Evolutionary conservation across 2,113 vertebrate species (phyloP).

Genomic region (Engystomops pustulosus): DNA sequence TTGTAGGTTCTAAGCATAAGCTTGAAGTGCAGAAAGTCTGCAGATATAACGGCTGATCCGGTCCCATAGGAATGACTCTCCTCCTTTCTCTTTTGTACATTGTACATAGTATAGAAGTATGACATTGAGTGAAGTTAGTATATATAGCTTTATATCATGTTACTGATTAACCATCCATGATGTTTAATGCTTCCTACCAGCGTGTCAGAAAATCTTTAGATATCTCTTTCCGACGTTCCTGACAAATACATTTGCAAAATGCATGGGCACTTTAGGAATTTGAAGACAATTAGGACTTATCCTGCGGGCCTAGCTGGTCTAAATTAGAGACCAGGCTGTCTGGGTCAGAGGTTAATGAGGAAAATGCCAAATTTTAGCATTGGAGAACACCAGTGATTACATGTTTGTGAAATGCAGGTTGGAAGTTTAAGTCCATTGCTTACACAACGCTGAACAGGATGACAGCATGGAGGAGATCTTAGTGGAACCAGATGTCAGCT

Average conservation of each 20-base stretch:
- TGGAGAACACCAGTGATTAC: conserved; percentile 17
- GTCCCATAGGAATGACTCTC: too few species aligned
- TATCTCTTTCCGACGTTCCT: not conserved
- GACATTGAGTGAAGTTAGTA: too few species aligned
- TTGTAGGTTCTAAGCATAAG: too few species aligned
- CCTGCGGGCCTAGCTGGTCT: conserved; percentile 9
- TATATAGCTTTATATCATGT: too few species aligned
- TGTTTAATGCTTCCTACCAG: too few species aligned
- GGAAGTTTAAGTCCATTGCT: conserved; percentile 20
- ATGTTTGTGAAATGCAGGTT: conserved; percentile 41
- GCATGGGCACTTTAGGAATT: not conserved
- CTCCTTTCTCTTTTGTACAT: too few species aligned
- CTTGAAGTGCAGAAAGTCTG: too few species aligned
- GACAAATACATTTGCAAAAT: not conserved
- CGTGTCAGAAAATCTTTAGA: too few species aligned
- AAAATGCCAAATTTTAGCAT: conserved; percentile 25
- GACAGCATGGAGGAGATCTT: conserved; percentile 33
- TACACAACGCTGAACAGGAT: conserved; percentile 31
- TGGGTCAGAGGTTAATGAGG: conserved; percentile 42
- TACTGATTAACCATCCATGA: too few species aligned
- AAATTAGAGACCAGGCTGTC: conserved; percentile 22
- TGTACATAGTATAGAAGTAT: too few species aligned
- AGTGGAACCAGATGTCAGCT: conserved; percentile 35
- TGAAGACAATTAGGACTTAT: not conserved
- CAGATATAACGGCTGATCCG: too few species aligned